Percentiles rank a stretch among this genome's conserved stretches.
Conservation (phyloP, 2,797 vertebrate species). For the Pseudochaenichthys georgianus region DNA sequence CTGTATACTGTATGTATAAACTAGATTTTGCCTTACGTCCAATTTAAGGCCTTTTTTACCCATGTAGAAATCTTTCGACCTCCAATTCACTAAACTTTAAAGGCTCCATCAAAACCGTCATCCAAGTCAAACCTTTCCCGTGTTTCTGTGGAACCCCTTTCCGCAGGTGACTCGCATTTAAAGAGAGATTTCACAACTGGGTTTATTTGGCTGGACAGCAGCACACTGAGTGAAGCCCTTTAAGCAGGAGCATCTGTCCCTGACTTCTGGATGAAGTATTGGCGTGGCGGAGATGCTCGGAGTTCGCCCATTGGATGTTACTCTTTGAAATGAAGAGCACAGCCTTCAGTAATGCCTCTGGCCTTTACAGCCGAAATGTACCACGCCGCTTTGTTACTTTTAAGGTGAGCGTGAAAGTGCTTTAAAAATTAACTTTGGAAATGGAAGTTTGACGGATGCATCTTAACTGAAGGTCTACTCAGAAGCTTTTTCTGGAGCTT, state of each 20-base stretch:
- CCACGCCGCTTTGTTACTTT: background rate
- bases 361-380: background rate
- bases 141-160: background rate
- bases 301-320: background rate
- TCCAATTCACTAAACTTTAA: background rate
- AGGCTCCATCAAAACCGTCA: background rate
- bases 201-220: no score
- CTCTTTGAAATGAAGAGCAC: background rate
- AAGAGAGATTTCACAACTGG: background rate
- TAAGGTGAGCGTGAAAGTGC: background rate
- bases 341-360: background rate
- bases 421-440: background rate
- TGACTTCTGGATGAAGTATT: background rate
- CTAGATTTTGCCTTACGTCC: background rate
- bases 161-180: background rate
- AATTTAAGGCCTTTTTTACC: background rate
- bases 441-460: background rate
- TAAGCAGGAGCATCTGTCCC: no score
- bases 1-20: background rate
- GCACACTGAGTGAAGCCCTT: background rate
- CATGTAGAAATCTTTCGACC: background rate
- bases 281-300: background rate
- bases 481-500: background rate
- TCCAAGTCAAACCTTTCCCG: background rate
- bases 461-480: background rate